phyloP scores from a whole-genome alignment of 1,140 invertebrate species.

The Hirudo medicinalis region DNA sequence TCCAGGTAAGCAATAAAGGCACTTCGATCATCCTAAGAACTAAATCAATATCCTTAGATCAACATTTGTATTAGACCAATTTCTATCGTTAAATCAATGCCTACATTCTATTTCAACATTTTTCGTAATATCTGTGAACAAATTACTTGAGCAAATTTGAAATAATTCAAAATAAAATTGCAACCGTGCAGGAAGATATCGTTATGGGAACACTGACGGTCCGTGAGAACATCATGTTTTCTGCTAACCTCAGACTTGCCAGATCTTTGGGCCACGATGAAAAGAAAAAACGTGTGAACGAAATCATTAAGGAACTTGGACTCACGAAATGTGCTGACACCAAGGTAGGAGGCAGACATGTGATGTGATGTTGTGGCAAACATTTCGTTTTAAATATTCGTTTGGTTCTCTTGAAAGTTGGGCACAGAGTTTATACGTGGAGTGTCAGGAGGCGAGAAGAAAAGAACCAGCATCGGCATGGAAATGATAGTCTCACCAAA shows the following conservation, averaged over 20 bases:
- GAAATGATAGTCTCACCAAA: constrained; percentile 38
- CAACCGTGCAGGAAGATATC: constrained; percentile 5
- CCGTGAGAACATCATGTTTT: constrained; percentile 16
- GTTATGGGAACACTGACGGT: constrained; percentile 16
- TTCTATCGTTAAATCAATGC: not conserved
- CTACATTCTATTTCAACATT: not conserved
- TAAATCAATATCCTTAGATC: not conserved
- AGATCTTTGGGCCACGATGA: not conserved
- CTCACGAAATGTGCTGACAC: constrained; percentile 66
- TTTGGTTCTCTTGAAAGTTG: not conserved
- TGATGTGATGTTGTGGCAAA: too few species aligned
- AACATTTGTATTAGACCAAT: not conserved
- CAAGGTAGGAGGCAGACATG: constrained; percentile 43
- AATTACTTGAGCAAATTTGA: not conserved
- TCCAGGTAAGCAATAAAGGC: constrained; percentile 11
- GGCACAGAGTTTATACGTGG: constrained; percentile 39
- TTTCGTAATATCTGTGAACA: not conserved
- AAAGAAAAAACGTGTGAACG: constrained; percentile 51
- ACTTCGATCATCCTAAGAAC: not conserved
- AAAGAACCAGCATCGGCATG: constrained; percentile 40
- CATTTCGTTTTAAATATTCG: too few species aligned
- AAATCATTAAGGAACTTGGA: constrained; percentile 75
- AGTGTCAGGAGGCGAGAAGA: constrained; percentile 39
- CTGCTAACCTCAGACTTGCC: constrained; percentile 11
- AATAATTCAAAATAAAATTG: not conserved